phyloP scores from a whole-genome alignment of 2,888 invertebrate species.

The Maniola hyperantus region DNA sequence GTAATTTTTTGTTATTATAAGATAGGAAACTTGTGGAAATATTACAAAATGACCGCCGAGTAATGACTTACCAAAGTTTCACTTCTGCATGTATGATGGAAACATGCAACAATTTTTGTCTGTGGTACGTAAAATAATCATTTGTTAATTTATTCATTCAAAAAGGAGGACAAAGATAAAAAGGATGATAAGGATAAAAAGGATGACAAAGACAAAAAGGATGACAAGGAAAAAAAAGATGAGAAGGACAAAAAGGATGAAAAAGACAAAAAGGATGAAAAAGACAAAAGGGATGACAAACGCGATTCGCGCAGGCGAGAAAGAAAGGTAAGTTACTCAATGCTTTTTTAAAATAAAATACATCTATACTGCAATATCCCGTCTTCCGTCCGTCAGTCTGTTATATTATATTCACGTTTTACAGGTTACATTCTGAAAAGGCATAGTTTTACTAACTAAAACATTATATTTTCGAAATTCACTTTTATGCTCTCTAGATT shows the following conservation, averaged over 20 bases:
- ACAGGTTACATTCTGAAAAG: no score
- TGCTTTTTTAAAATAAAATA: not conserved
- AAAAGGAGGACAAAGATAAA: slow-evolving; percentile 56
- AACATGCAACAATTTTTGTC: not conserved
- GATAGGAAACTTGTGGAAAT: no score
- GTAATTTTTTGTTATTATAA: no score
- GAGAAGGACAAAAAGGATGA: slow-evolving; percentile 38
- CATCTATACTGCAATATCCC: not conserved
- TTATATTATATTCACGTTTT: not conserved
- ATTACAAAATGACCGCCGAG: no score
- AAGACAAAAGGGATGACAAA: slow-evolving; percentile 51
- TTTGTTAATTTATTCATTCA: not conserved
- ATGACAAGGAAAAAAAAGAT: slow-evolving; percentile 22
- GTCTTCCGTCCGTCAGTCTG: no score
- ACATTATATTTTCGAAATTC: no score
- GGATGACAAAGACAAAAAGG: slow-evolving; percentile 58
- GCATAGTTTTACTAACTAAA: no score
- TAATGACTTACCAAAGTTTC: no score
- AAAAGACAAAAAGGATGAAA: slow-evolving; percentile 19
- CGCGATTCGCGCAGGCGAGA: slow-evolving; percentile 63
- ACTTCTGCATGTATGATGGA: no score
- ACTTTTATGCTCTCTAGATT: no score
- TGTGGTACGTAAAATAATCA: not conserved
- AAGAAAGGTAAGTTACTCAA: slow-evolving; percentile 51
- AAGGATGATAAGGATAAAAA: slow-evolving; percentile 69